Base-by-base conservation (phyloP, 2,797 vertebrate genomes). In the Orientallactaga sibirica region DNA sequence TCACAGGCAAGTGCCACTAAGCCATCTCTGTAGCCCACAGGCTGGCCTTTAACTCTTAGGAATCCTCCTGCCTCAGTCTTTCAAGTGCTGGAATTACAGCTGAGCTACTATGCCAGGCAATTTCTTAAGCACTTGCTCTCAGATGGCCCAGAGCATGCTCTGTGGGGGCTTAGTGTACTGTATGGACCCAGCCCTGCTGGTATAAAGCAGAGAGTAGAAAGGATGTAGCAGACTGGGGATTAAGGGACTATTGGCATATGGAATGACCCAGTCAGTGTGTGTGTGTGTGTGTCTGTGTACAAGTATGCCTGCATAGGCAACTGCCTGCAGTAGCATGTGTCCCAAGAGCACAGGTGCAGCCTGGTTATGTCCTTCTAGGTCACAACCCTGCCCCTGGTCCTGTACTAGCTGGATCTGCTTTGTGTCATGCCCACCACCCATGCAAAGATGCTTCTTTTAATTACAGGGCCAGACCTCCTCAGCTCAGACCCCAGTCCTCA, bases 261-360 rank as follows among this genome's bases (percentile, higher is more conserved):
- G 71, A 71, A 19, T 37, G 62, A 58, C 90, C 61, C 25, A 24
- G 43, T 11, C 61, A 74, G 70, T 12, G n/a, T 58, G 76, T 68
- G 75, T 67, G 0, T 29, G 18, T 83, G 66, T 55, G n/a, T 14
- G 2, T 1, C 7, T 12, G 41, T 7, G 5, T 2, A 9, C 0
- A 3, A 5, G 2, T 41, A 33, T 80, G 33, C 33, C 58, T 41
- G 10, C 16, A 20, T 52, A 41, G 67, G 3, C 52, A 73, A 29
- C n/a, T 58, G 14, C 41, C 33, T 62, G 33, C 24, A 3, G 7
- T 9, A 24, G 37, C 27, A 33, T 25, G 27, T n/a, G 41, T 16
- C 85, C 29, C 4, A 18, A 43, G 61, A 76, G 5, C 61, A 64
- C 3, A 22, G 20, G 37, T 74, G 9, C 29, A 66, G 41, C 29